Base-by-base conservation (phyloP, 2,113 vertebrate genomes). In the Nerophis ophidion region DNA sequence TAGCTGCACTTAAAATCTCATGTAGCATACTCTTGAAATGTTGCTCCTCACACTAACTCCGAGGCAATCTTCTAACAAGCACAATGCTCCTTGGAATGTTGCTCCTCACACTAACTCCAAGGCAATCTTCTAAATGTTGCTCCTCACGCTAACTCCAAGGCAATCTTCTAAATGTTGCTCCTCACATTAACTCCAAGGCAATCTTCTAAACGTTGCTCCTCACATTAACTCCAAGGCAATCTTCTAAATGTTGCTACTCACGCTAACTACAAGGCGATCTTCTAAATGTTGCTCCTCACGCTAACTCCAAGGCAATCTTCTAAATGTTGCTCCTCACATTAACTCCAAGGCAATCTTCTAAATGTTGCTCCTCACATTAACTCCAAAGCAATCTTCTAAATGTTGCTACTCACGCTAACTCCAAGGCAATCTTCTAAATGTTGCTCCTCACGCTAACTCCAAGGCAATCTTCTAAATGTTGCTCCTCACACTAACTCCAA, bases 151-250 rank as follows among this genome's bases (percentile, higher is more conserved):
- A 99, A 84, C 81, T 99, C 97, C 57, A 99, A 86, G 0, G 96
- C 96, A 64, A 99, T 99, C 35, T 36, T 26, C 19, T 26, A 26
- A 26, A 26, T 36, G 36, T 36, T 36, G 36, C 1, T 47, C 92
- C 95, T 94, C 82, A 99, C 97, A 91, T 95, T 61, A 99, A 84
- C 81, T 99, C 97, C 57, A 99, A 86, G 0, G 96, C 96, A 64
- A 99, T 99, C 35, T 36, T 36, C 19, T 26, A 26, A 26, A 26
- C 3, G 36, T 36, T 36, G 36, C 1, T 47, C 92, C 95, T 94
- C 82, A 99, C 97, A 91, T 95, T 61, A 99, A 84, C 81, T 99
- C 97, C 57, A 99, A 86, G 0, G 96, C 96, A 64, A 99, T 99
- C 35, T 36, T 26, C 19, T 26, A 26, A 26, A 26, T 36, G 36